Evolutionary conservation across 2,113 vertebrate species (phyloP), one percentile per base, ranked within the genome.

Genomic region (Tricholaema leucomelas): DNA sequence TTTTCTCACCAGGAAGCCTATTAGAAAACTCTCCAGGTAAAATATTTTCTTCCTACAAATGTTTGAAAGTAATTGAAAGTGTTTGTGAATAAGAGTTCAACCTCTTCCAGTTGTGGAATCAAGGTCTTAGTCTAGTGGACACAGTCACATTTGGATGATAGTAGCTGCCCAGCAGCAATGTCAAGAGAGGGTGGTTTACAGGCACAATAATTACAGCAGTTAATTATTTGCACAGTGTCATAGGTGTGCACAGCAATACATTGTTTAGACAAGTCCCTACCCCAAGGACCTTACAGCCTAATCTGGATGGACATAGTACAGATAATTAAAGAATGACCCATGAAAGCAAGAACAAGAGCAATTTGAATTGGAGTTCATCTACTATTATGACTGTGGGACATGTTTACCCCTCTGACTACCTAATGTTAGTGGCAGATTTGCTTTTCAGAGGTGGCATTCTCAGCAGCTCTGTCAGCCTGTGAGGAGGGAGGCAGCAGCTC

Each of bases 211-310:
- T 91, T 89, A 81, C 65, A 92, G 65, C 61, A 69, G 78, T 92
- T 95, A 88, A 92, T 97, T 94, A 91, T 93, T 76, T 91, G 63
- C 67, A 70, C 48, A 64, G 72, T 78, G 85, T 44, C 93, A 69
- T 65, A 92, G 91, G 88, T 93, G 84, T 91, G 81, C 58, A 33
- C 5, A 70, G 85, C 59, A 91, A 89, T 86, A 55, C 69, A 93
- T 95, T 4, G 7, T 91, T 94, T 71, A 91, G 92, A 92, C 92
- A 95, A 86, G 84, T 59, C 61, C 63, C 88, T 88, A 72, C 69
- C 75, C 90, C 27, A 63, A 94, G 84, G 93, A 67, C 31, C 20
- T 95, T 80, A 81, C 52, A 55, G 58, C 25, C 54, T 91, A 93
- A 95, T 91, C 42, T 35, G 42, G 63, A 81, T 11, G 5, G 93